Conservation (phyloP, 2,113 vertebrate species). For the Aplodontia rufa region DNA sequence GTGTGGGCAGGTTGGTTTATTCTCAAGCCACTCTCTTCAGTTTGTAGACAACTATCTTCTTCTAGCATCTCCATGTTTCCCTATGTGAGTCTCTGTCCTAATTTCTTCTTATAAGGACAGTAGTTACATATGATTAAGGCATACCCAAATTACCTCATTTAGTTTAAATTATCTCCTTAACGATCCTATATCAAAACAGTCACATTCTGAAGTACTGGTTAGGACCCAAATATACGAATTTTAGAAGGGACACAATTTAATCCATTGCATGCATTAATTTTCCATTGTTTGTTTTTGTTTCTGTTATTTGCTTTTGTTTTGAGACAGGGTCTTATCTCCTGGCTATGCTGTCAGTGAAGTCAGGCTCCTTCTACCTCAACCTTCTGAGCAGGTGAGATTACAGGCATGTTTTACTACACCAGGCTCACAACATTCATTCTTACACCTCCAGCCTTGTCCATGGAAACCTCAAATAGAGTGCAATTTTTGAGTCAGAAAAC, state of each 20-base stretch:
- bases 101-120: neutral
- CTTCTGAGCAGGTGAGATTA: neutral
- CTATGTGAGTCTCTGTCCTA: neutral
- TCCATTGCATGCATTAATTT: neutral
- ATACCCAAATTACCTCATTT: neutral
- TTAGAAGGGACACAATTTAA: neutral
- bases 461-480: neutral
- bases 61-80: neutral
- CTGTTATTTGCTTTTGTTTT: too few species aligned
- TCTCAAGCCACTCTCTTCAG: neutral
- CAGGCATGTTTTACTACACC: neutral
- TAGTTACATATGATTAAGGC: neutral
- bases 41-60: neutral
- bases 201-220: neutral
- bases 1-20: neutral
- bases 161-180: neutral
- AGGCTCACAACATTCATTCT: neutral
- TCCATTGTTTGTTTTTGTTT: neutral
- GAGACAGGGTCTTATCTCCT: neutral
- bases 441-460: neutral
- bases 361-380: neutral
- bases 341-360: neutral
- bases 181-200: neutral
- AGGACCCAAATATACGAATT: neutral
- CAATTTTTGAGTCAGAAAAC: neutral